Evolutionary conservation across 2,888 invertebrate species (phyloP), one percentile per base, ranked within the genome.

Genomic region (Matsumyia berberina): DNA sequence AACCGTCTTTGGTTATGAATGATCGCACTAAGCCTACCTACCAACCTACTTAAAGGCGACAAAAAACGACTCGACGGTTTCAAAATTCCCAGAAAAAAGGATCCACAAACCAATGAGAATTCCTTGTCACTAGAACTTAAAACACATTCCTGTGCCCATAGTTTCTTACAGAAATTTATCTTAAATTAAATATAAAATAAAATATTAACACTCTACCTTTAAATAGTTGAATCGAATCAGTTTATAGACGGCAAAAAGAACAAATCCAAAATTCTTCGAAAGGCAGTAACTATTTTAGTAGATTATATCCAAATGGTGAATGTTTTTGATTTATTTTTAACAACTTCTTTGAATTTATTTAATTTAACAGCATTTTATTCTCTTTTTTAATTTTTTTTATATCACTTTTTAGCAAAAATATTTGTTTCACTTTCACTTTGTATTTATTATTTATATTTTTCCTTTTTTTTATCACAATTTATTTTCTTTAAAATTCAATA

Each of bases 401-500:
- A 64, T 64, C 42, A 62, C 39, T 55, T 58, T 60, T 46, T 66
- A 24, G 24, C 2, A 49, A 66, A 60, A 67, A 73, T 33, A 67
- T 58, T 67, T 58, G 58, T 60, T 76, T 31, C 42, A 49, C 33
- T 72, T 64, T 60, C 79, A 80, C 73, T 57, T 58, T 29, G 31
- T 42, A 33, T 46, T 53, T 53, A 37, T 46, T 60, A 29, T 53
- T 15, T 11, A 46, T 29, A 33, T 19, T 19, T 29, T 51, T 51
- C 46, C 49, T 42, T 35, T 44, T 33, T 51, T 62, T 66, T 80
- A 80, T 80, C 79, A 80, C 73, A 80, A 73, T 73, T 62, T 51
- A 60, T 58, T 69, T 64, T 57, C 33, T 49, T 51, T 66, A 35
- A 79, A 64, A 72, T 66, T 72, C 66, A 66, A 79, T 51, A 73